A percentile compares a stretch with the other conserved stretches of the same genome.
Conservation (phyloP, 2,797 vertebrate species). For the Brachyrhaphis roseni region DNA sequence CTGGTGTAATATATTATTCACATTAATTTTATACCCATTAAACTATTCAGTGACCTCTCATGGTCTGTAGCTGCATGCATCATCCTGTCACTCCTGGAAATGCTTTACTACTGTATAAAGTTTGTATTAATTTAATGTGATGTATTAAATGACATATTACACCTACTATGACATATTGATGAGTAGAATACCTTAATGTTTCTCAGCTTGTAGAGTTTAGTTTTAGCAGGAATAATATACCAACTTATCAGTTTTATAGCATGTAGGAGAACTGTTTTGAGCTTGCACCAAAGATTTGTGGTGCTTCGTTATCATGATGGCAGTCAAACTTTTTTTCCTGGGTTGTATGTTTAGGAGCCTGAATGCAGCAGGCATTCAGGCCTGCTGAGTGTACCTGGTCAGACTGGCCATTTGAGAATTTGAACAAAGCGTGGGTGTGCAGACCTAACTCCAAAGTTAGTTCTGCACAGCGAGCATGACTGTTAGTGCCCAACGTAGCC, state of each 20-base stretch:
- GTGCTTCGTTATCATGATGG: background rate
- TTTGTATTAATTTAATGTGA: background rate
- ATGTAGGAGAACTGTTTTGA: background rate
- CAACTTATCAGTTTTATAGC: background rate
- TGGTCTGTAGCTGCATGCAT: background rate
- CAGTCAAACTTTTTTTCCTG: background rate
- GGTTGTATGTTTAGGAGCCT: background rate
- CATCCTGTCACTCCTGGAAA: slow-evolving; percentile 2
- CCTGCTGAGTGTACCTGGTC: background rate
- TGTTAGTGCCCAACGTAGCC: background rate
- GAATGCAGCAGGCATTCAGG: background rate
- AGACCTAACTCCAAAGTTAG: background rate
- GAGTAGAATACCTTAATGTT: background rate
- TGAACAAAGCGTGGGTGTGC: background rate
- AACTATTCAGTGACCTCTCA: slow-evolving; percentile 3
- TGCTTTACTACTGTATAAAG: background rate
- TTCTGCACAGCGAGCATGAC: no score
- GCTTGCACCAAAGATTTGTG: background rate
- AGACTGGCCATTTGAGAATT: background rate
- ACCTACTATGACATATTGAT: background rate
- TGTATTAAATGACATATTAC: background rate
- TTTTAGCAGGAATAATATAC: background rate
- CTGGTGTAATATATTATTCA: slow-evolving; percentile 1
- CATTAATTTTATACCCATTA: slow-evolving; percentile 5
- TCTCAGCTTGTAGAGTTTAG: background rate